phyloP scores from a whole-genome alignment of 2,888 invertebrate genomes.

The Coremacera marginata region DNA sequence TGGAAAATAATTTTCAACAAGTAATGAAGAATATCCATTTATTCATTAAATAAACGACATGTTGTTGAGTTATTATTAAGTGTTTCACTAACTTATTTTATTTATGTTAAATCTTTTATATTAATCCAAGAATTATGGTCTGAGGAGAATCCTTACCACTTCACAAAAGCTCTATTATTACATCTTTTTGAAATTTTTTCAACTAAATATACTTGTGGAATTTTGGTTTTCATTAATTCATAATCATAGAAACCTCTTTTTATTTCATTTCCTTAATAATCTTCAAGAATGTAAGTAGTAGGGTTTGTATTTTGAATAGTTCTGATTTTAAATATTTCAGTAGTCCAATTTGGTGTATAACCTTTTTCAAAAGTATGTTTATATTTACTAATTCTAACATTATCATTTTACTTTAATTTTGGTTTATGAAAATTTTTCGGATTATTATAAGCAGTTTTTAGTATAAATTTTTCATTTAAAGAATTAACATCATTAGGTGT shows the following conservation, averaged over 20 bases:
- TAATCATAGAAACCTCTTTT: constrained; percentile 59
- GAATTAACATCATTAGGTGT: constrained; percentile 41
- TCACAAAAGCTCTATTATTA: constrained; percentile 47
- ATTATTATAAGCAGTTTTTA: constrained; percentile 39
- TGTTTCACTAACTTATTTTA: background rate
- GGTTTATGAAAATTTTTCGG: constrained; percentile 40
- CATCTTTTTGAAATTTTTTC: constrained; percentile 55
- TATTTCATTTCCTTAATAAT: constrained; percentile 55
- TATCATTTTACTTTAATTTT: constrained; percentile 41
- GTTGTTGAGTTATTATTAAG: constrained; percentile 12
- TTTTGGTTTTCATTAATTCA: constrained; percentile 57
- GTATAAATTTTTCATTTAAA: constrained; percentile 36
- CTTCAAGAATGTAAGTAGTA: constrained; percentile 50
- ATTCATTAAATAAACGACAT: constrained; percentile 34
- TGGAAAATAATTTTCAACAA: constrained; percentile 35
- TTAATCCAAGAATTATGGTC: constrained; percentile 56
- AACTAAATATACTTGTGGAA: constrained; percentile 58
- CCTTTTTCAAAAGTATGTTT: constrained; percentile 47
- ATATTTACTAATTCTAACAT: constrained; percentile 47
- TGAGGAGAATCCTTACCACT: constrained; percentile 54
- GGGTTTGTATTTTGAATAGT: constrained; percentile 54
- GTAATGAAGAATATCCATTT: constrained; percentile 28
- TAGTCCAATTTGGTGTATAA: constrained; percentile 57
- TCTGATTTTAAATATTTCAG: constrained; percentile 55
- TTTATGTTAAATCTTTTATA: constrained; percentile 41